Percentiles rank a stretch among this genome's conserved stretches.
phyloP scores from a whole-genome alignment of 2,113 vertebrate genomes.

The Tragelaphus scriptus region DNA sequence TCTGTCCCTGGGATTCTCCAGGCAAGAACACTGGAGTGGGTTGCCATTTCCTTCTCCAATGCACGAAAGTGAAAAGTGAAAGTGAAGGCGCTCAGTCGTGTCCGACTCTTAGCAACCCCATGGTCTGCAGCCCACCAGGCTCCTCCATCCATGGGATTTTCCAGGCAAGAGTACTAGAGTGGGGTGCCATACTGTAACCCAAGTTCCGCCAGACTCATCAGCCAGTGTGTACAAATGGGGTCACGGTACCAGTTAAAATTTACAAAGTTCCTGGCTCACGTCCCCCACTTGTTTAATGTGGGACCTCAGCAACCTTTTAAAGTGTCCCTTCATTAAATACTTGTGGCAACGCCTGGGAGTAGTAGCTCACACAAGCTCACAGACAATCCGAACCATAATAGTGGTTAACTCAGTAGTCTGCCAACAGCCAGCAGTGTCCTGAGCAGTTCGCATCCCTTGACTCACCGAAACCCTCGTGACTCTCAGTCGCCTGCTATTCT shows the following conservation, averaged over 20 bases:
- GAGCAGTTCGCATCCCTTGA: neutral
- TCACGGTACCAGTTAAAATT: slow-evolving; percentile 40
- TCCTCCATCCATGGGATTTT: too few species aligned
- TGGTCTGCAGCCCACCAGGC: too few species aligned
- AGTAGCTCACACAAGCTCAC: neutral
- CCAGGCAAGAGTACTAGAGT: too few species aligned
- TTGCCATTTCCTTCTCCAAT: too few species aligned
- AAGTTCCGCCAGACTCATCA: neutral
- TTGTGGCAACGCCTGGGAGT: neutral
- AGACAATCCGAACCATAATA: neutral
- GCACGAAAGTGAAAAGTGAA: too few species aligned
- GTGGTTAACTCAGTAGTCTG: neutral
- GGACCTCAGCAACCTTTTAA: slow-evolving; percentile 26
- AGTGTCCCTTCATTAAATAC: slow-evolving; percentile 39
- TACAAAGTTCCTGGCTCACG: slow-evolving; percentile 12
- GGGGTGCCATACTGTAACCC: neutral
- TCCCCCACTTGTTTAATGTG: neutral
- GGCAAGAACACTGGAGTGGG: too few species aligned
- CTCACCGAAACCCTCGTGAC: neutral
- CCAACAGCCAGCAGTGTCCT: neutral
- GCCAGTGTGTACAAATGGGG: neutral
- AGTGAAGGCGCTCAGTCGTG: too few species aligned
- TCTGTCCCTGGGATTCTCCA: too few species aligned
- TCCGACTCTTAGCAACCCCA: too few species aligned
- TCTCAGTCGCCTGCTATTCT: neutral